phyloP scores from a whole-genome alignment of 1,140 invertebrate species.

The Theocolax elegans region DNA sequence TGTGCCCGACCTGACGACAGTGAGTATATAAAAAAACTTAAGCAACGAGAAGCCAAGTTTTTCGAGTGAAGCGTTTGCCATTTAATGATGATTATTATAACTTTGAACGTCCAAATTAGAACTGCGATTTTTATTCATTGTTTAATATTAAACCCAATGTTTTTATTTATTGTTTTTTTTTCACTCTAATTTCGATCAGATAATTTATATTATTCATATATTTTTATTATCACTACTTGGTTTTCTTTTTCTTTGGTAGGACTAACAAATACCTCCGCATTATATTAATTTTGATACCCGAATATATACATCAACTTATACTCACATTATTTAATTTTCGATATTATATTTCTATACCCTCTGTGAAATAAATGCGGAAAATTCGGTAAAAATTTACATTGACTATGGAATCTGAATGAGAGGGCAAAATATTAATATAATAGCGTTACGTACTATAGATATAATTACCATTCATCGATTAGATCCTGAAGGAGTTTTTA shows the following conservation, averaged over 20 bases:
- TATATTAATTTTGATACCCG: constrained; percentile 46
- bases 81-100: constrained; percentile 53
- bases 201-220: constrained; percentile 23
- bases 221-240: constrained; percentile 41
- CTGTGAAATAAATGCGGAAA: constrained; percentile 48
- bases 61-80: constrained; percentile 64
- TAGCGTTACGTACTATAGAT: constrained; percentile 50
- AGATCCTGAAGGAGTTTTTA: constrained; percentile 13
- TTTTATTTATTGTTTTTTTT: too few relatives aligned
- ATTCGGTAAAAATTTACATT: constrained; percentile 55
- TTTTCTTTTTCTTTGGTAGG: constrained; percentile 61
- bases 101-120: constrained; percentile 52
- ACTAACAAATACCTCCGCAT: constrained; percentile 56
- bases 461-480: too few relatives aligned
- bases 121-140: constrained; percentile 49
- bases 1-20: constrained; percentile 68
- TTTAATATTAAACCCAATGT: too few relatives aligned
- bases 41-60: constrained; percentile 51
- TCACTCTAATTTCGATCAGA: constrained; percentile 45
- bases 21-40: constrained; percentile 64
- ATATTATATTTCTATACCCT: constrained; percentile 43
- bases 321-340: too few relatives aligned
- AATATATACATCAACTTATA: constrained; percentile 43
- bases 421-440: constrained; percentile 70
- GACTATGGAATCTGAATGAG: constrained; percentile 58